Evolutionary conservation across 1,140 invertebrate genomes (phyloP).

Genomic region (Scaptomyza montana): DNA sequence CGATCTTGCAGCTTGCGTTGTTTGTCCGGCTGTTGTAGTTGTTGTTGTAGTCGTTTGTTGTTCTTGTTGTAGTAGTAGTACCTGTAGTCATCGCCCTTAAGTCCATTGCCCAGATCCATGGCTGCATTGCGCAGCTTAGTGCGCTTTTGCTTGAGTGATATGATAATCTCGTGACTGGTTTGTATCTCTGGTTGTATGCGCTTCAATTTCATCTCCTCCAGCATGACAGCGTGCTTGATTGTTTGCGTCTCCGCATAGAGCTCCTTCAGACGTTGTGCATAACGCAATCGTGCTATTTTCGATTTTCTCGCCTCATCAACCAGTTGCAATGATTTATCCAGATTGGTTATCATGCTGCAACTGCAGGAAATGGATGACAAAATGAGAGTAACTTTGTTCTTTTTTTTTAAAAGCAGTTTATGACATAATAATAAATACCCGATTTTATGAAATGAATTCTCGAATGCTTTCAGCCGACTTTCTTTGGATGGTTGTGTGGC

Average conservation of each 20-base stretch:
- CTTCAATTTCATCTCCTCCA: conserved; percentile 67
- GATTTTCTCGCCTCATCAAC: conserved; percentile 67
- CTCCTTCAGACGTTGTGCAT: conserved; percentile 62
- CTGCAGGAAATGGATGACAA: conserved; percentile 18
- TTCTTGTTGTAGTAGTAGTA: conserved; percentile 59
- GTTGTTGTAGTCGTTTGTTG: conserved; percentile 48
- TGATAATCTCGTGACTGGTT: conserved; percentile 70
- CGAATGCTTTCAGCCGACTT: conserved; percentile 60
- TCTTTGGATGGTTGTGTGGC: conserved; percentile 41
- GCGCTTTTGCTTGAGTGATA: conserved; percentile 70
- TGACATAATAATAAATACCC: conserved; percentile 49
- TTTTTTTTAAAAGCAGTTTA: no score
- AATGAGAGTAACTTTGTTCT: not conserved
- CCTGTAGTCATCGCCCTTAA: conserved; percentile 77
- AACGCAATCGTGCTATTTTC: conserved; percentile 60
- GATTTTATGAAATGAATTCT: conserved; percentile 70
- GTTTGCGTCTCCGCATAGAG: conserved; percentile 66
- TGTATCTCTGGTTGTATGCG: conserved; percentile 74
- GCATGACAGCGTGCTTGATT: conserved; percentile 50
- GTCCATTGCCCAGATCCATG: conserved; percentile 66
- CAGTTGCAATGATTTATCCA: conserved; percentile 69
- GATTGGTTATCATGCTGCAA: conserved; percentile 59
- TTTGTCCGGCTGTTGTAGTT: conserved; percentile 31
- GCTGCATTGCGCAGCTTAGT: conserved; percentile 67
- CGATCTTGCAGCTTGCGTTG: conserved; percentile 24